phyloP scores from a whole-genome alignment of 2,797 vertebrate genomes.

The Micropoecilia bifurca region DNA sequence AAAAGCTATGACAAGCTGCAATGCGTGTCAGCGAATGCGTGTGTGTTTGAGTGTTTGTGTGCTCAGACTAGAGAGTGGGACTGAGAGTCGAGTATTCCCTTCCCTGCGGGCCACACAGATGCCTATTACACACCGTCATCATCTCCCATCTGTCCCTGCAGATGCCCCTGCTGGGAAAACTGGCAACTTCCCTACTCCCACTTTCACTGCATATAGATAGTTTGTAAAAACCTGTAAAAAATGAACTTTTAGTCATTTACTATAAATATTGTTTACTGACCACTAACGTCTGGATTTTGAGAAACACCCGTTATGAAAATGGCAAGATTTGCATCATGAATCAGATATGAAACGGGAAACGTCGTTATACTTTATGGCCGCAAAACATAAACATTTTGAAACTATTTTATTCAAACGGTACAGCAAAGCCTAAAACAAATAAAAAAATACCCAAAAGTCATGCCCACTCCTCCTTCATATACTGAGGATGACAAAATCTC shows the following conservation, averaged over 20 bases:
- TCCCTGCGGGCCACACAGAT: conserved; percentile 70
- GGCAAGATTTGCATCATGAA: neutral
- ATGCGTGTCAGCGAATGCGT: conserved; percentile 49
- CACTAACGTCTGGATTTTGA: conserved; percentile 5
- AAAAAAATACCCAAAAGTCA: neutral
- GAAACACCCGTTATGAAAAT: conserved; percentile 5
- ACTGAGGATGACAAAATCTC: neutral
- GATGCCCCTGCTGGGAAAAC: conserved; percentile 79
- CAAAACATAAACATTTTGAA: neutral
- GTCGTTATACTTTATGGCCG: neutral
- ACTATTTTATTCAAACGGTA: neutral
- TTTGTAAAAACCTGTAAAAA: conserved; percentile 7
- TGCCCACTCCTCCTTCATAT: neutral
- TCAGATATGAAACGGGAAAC: neutral
- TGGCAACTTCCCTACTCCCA: conserved; percentile 62
- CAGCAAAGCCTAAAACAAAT: neutral
- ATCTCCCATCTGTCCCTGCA: conserved; percentile 80
- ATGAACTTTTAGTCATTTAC: conserved; percentile 18
- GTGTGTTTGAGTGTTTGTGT: conserved; percentile 37
- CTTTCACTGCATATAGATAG: conserved; percentile 37
- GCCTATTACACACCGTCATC: conserved; percentile 77
- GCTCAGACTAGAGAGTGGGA: conserved; percentile 53
- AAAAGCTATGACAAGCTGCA: conserved; percentile 73
- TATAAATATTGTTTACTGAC: conserved; percentile 10
- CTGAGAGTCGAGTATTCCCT: conserved; percentile 68